Evolutionary conservation across 37 sponge, comb jelly and placozoan genomes (phyloP).

Genomic region (Cladorhizidae sp.): DNA sequence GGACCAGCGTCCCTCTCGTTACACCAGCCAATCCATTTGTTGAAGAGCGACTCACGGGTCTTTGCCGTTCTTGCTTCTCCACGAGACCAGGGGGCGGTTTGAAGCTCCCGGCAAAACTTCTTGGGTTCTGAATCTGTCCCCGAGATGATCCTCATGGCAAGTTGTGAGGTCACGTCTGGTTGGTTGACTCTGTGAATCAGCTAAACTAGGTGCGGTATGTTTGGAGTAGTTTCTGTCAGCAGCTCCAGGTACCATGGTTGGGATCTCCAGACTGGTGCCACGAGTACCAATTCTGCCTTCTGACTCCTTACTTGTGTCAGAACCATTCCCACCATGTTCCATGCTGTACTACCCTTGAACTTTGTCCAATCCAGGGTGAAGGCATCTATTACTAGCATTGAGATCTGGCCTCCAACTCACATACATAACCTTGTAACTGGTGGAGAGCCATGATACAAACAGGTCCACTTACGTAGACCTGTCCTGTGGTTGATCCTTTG

Average conservation of each 20-base stretch:
- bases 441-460: slow-evolving; percentile 29
- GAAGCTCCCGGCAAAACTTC: slow-evolving; percentile 36
- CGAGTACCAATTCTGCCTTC: slow-evolving; percentile 11
- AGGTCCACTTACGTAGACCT: slow-evolving; percentile 38
- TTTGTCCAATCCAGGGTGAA: slow-evolving; percentile 34
- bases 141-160: slow-evolving; percentile 63
- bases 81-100: slow-evolving; percentile 38
- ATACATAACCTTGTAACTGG: slow-evolving; percentile 27
- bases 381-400: slow-evolving; percentile 49
- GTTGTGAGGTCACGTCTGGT: slow-evolving; percentile 19
- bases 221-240: slow-evolving; percentile 16
- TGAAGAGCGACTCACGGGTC: slow-evolving; percentile 28
- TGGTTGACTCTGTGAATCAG: slow-evolving; percentile 14
- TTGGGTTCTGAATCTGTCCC: slow-evolving; percentile 17
- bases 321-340: slow-evolving; percentile 29
- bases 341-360: slow-evolving; percentile 28
- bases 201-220: slow-evolving; percentile 2
- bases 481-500: not conserved
- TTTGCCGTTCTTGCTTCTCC: slow-evolving; percentile 35
- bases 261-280: slow-evolving; percentile 50
- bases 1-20: slow-evolving; percentile 26
- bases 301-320: slow-evolving; percentile 20
- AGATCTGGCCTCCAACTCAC: slow-evolving; percentile 57
- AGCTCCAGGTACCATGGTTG: slow-evolving; percentile 50
- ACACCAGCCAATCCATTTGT: slow-evolving; percentile 55